Base-by-base conservation (phyloP, 2,113 vertebrate genomes). In the Hipposideros armiger region DNA sequence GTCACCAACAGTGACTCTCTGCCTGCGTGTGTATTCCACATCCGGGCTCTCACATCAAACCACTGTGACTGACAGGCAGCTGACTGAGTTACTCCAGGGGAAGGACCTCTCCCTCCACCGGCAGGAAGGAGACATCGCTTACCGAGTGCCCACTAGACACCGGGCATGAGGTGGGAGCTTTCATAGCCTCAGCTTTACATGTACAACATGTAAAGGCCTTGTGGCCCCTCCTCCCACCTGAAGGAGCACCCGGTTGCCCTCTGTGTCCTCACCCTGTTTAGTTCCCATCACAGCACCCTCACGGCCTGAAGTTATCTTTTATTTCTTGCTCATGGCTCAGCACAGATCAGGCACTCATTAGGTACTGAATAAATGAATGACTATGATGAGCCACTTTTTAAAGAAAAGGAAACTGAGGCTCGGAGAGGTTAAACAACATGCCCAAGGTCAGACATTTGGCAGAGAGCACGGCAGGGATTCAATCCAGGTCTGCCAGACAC, bases 81-180 rank as follows among this genome's bases (percentile, higher is more conserved):
- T 16, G 11, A 32, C 16, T 16, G 19, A 26, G 10, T 2, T 3
- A 10, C 40, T 3, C 0, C 15, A 32, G 15, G 0, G 30, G 19
- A 30, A 7, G 30, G 36, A 36, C 36, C 36, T 36, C 36, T 36
- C 36, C 36, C 15, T 40, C 58, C 28, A 5, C 28, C 14, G 62
- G 42, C 36, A 36, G 36, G 54, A 74, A n/a, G 81, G 52, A 19
- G 1, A 8, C 3, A 16, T 32, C 0, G 0, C 32, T 5, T 0
- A 7, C 0, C 3, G 0, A 26, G 30, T 1, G 9, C 28, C 70
- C 17, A n/a, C 22, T 3, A 3, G 20, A 10, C 4, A 8, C 24
- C 40, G 45, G 90, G 45, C 40, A 3, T 0, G 4, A 36, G 36
- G 40, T 1, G 6, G 47, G 22, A 24, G 36, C 56, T 47, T 28